Base-by-base conservation (phyloP, 1,140 invertebrate species). In the Zaprionus kolodkinae region DNA sequence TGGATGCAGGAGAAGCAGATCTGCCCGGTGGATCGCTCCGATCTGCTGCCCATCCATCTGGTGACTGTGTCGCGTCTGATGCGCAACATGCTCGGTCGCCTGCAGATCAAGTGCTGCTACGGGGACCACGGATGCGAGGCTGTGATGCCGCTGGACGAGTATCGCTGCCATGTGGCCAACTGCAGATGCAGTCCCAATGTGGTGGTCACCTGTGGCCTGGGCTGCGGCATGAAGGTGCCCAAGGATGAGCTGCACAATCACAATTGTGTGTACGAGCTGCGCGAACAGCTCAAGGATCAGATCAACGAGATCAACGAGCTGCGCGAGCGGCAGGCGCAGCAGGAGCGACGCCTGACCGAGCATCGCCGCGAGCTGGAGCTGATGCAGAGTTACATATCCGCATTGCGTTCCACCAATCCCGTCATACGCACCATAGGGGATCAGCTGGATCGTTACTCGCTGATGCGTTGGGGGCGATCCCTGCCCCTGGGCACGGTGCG, bases 51-150 rank as follows among this genome's bases (percentile, higher is more conserved):
- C 0, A n/a, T 17, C 0, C 69, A 85, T 7, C 11, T 88, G 57
- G 71, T 79, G 17, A 35, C 65, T 7, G 75, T 63, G 2, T 80
- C 85, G 0, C 78, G 85, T 0, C 55, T 88, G 7, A 81, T 88
- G 85, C 85, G 85, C 12, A 89, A 89, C 40, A 85, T 88, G 81
- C 75, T 88, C 6, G 50, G 40, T 0, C 72, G 85, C 0, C 11
- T 85, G 6, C 72, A 66, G 59, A 88, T 88, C 12, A 71, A 70
- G 35, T 88, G 85, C n/a, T 36, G 17, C 27, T 89, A 76, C 17
- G 35, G 68, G 0, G 78, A 72, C 0, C 67, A 73, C 52, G 85
- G 86, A 0, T 88, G 85, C 15, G 0, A 25, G 0, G 50, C 43
- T 0, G 7, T 72, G 27, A 6, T 88, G 35, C 11, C 62, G 0